Base-by-base conservation (phyloP, 2,797 vertebrate genomes). In the Mus spretus region DNA sequence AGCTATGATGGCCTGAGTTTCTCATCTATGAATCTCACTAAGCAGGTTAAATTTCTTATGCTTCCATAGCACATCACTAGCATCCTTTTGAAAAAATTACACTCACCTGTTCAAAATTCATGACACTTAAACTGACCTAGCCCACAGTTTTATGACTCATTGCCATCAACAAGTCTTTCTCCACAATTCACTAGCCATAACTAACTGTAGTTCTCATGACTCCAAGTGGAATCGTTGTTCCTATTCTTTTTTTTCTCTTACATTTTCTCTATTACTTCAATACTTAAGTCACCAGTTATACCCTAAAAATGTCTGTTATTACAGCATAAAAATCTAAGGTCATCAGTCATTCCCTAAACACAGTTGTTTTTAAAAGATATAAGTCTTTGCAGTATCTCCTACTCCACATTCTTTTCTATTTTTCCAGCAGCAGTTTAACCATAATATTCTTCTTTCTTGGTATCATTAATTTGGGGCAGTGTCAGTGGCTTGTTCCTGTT, bases 51-150 rank as follows among this genome's bases (percentile, higher is more conserved):
- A 67, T 14, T 31, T 4, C 9, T 34, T 28, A 26, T 17, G 12
- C 9, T 14, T 82, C 5, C 53, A 15, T 1, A 26, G 0, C 14
- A 61, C 2, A 20, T 91, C 28, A 75, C 15, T 31, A 89, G 15
- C 47, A 94, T 50, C 8, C 4, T 88, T 88, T 94, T 78, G 77
- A 89, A 89, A 82, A 17, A 65, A 65, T 77, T 86, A 92, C 86
- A 67, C 34, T 9, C 74, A n/a, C 1, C 77, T 59, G 12, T 78
- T 79, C 15, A 61, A 83, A 94, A 50, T 3, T 0, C 50, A 50
- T 55, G 87, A 70, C 31, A 90, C 6, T 75, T 77, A 83, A 91
- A 78, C 44, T 89, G 77, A 53, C 47, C 22, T 88, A 79, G 1
- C 22, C 24, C 20, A 17, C 3, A 47, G 4, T 53, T 88, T 82